Percentiles rank a stretch among this genome's conserved stretches.
phyloP scores from a whole-genome alignment of 1,140 invertebrate species.

The Lasaia peninsularis region DNA sequence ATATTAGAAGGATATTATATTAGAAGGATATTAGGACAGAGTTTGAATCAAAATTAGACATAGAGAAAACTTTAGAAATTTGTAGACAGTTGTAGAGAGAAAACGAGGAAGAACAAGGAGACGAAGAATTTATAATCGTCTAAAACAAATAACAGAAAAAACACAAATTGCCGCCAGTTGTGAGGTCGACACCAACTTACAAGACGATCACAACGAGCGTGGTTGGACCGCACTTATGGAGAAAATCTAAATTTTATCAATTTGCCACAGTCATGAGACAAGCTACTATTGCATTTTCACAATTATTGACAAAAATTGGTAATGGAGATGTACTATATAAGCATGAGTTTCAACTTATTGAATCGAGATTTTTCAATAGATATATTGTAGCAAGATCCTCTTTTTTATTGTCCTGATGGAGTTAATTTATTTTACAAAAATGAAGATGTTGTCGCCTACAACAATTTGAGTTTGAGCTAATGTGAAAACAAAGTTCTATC shows the following conservation, averaged over 20 bases:
- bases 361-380: conserved; percentile 23
- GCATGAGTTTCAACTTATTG: conserved; percentile 22
- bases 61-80: conserved; percentile 30
- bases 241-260: conserved; percentile 28
- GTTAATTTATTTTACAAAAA: conserved; percentile 26
- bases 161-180: conserved; percentile 22
- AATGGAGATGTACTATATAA: too few species aligned
- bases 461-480: conserved; percentile 22
- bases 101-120: conserved; percentile 28
- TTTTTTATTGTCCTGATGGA: too few species aligned
- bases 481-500: conserved; percentile 21
- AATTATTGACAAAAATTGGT: conserved; percentile 25
- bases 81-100: conserved; percentile 24
- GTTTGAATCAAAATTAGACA: conserved; percentile 34
- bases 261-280: conserved; percentile 22
- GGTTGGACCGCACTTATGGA: too few species aligned
- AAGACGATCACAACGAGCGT: conserved; percentile 16
- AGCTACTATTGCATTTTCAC: conserved; percentile 22
- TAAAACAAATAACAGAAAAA: conserved; percentile 25
- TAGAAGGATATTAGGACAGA: too few species aligned
- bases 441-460: conserved; percentile 15
- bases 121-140: conserved; percentile 30
- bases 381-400: conserved; percentile 15
- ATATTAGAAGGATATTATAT: conserved; percentile 24
- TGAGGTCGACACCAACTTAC: conserved; percentile 27